A percentile compares a stretch with the other conserved stretches of the same genome.
Conservation (phyloP, 2,113 vertebrate species). For the Ophiodon elongatus region DNA sequence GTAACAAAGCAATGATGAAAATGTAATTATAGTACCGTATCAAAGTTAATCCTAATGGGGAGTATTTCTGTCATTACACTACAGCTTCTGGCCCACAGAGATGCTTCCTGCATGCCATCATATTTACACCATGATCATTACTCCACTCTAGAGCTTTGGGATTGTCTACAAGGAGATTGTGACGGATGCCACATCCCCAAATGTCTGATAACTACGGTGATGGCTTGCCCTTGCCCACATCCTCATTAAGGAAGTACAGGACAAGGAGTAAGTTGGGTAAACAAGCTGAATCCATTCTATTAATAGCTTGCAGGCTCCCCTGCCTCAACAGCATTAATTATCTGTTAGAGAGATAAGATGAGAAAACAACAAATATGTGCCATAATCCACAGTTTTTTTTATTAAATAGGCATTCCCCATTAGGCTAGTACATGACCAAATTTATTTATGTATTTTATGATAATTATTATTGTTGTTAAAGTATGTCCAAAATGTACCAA, state of each 20-base stretch:
- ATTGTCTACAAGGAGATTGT: slow-evolving; percentile 51
- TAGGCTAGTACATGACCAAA: slow-evolving; percentile 38
- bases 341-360: slow-evolving; percentile 76
- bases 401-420: slow-evolving; percentile 66
- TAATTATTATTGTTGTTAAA: slow-evolving; percentile 20
- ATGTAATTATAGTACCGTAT: slow-evolving; percentile 21
- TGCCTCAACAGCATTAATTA: slow-evolving; percentile 81
- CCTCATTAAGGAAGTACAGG: slow-evolving; percentile 72
- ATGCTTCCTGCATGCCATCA: slow-evolving; percentile 12
- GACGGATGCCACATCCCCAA: slow-evolving; percentile 54
- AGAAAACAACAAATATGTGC: slow-evolving; percentile 66
- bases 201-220: slow-evolving; percentile 55
- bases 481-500: not conserved
- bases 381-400: slow-evolving; percentile 69
- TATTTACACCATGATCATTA: slow-evolving; percentile 25
- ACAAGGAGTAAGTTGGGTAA: slow-evolving; percentile 67
- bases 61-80: slow-evolving; percentile 15
- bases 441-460: slow-evolving; percentile 5
- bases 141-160: slow-evolving; percentile 11
- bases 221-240: slow-evolving; percentile 57
- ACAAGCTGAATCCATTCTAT: slow-evolving; percentile 78
- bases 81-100: not conserved
- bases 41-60: slow-evolving; percentile 10
- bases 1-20: not conserved
- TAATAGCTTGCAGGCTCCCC: slow-evolving; percentile 69